Evolutionary conservation across 2,113 vertebrate genomes (phyloP).

Genomic region (Colius striatus): DNA sequence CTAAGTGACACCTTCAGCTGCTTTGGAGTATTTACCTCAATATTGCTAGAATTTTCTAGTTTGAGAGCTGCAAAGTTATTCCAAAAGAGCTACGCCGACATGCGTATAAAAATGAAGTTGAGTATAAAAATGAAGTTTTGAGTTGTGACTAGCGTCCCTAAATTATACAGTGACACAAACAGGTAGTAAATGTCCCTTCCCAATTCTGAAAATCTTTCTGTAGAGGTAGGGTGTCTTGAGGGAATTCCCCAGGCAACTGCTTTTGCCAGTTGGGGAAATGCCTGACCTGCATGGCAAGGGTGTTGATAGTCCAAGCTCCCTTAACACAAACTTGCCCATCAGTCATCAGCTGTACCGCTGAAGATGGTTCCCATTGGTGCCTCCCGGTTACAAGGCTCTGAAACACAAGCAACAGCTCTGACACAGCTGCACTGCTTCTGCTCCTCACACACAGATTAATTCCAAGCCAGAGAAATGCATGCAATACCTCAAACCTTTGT

Average conservation of each 20-base stretch:
- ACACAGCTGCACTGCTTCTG: background rate
- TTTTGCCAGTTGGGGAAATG: background rate
- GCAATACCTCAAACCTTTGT: background rate
- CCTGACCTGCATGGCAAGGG: background rate
- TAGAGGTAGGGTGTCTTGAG: background rate
- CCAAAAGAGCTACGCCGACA: background rate
- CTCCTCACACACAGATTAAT: background rate
- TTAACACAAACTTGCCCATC: background rate
- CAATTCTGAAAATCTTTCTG: background rate
- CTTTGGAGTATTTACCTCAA: background rate
- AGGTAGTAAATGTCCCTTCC: background rate
- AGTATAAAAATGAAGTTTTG: background rate
- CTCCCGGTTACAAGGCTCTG: background rate
- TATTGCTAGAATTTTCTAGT: background rate
- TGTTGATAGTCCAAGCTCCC: background rate
- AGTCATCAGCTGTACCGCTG: background rate
- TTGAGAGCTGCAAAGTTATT: background rate
- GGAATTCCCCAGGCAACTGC: background rate
- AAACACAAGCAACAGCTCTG: background rate
- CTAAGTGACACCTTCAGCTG: background rate
- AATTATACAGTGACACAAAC: no score
- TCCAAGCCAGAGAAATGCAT: background rate
- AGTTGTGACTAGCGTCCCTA: background rate
- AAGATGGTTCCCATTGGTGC: background rate
- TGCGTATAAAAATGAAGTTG: fast-evolving